Percentiles rank a stretch among this genome's conserved stretches.
phyloP scores from a whole-genome alignment of 2,797 vertebrate genomes.

The Sebastes matsubarae region DNA sequence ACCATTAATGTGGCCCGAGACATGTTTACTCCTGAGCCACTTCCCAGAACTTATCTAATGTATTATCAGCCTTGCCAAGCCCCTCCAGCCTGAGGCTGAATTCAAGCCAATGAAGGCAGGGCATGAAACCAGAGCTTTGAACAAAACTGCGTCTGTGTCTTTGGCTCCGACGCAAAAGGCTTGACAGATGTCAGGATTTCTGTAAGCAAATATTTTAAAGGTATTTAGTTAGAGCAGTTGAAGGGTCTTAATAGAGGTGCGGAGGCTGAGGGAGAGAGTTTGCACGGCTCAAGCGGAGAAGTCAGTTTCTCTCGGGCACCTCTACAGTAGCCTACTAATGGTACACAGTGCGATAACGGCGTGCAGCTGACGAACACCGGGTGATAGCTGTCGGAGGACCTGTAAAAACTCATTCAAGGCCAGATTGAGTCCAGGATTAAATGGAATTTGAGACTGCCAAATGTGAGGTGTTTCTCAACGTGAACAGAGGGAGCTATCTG shows the following conservation, averaged over 20 bases:
- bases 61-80: slow-evolving; percentile 45
- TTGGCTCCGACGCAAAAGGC: neutral
- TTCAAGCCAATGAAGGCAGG: slow-evolving; percentile 16
- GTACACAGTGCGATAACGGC: slow-evolving; percentile 2
- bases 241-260: neutral
- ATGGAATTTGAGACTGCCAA: slow-evolving; percentile 10
- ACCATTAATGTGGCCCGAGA: slow-evolving; percentile 44
- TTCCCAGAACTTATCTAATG: slow-evolving; percentile 72
- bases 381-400: neutral
- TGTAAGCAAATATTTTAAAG: slow-evolving; percentile 31
- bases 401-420: slow-evolving; percentile 7
- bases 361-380: neutral
- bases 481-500: neutral
- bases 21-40: slow-evolving; percentile 56
- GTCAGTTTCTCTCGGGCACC: neutral
- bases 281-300: neutral
- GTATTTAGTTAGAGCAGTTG: slow-evolving; percentile 9
- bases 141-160: slow-evolving; percentile 39
- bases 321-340: neutral
- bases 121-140: slow-evolving; percentile 13
- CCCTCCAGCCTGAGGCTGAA: neutral
- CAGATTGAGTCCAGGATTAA: slow-evolving; percentile 8
- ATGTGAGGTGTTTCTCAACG: neutral
- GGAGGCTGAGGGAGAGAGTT: neutral
- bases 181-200: slow-evolving; percentile 33